Conservation (phyloP, 2,888 invertebrate species). For the Carterocephalus palaemon region DNA sequence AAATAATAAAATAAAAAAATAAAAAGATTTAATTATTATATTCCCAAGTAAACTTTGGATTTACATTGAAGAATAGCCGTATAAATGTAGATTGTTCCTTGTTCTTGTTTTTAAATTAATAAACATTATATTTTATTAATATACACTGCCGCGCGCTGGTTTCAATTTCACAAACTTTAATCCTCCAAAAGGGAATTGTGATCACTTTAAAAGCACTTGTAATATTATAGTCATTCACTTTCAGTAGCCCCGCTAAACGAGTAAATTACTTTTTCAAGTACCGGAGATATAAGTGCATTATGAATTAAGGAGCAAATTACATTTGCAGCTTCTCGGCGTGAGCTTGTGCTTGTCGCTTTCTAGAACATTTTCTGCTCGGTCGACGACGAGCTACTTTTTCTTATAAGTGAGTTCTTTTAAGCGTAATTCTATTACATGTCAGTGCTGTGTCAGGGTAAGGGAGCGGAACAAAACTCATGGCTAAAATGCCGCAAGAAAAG, state of each 20-base stretch:
- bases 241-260: conserved; percentile 20
- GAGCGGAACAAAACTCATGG: conserved; percentile 32
- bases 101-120: too few species aligned
- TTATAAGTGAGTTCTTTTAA: conserved; percentile 41
- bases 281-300: conserved; percentile 32
- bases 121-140: too few species aligned
- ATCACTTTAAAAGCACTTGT: conserved; percentile 5
- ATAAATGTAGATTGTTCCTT: too few species aligned
- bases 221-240: conserved; percentile 19
- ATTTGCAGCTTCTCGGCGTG: conserved; percentile 42
- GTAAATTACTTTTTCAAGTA: conserved; percentile 24
- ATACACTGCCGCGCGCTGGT: too few species aligned
- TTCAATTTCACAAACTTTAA: too few species aligned
- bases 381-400: conserved; percentile 41
- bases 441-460: conserved; percentile 41
- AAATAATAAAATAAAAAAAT: too few species aligned
- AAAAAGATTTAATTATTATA: too few species aligned
- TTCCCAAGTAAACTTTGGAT: too few species aligned
- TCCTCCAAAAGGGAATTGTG: not conserved
- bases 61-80: too few species aligned
- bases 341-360: conserved; percentile 35
- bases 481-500: conserved; percentile 46
- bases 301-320: conserved; percentile 44
- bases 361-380: conserved; percentile 38
- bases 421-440: conserved; percentile 49